Base-by-base conservation (phyloP, 2,113 vertebrate species). In the Loxodonta africana region DNA sequence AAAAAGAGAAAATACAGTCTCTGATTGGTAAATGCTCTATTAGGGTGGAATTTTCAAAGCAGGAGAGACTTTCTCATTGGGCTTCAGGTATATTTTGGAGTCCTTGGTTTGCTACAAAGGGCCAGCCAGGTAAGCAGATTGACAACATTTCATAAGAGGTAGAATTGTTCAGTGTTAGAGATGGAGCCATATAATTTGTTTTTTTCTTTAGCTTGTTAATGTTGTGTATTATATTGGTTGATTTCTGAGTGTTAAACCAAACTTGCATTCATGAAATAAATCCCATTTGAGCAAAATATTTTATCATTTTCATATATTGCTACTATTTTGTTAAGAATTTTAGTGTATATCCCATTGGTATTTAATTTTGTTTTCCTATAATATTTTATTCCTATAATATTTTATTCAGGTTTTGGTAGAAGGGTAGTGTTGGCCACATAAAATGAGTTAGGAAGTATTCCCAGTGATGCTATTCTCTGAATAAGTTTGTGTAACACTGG, bases 301-400 rank as follows among this genome's bases (percentile, higher is more conserved):
- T 37, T 90, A 37, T 14, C 6, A 14, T 83, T 83, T 89, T 85
- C 46, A 37, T 20, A 41, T 44, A 74, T 80, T 73, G 8, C 60
- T 63, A 46, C 57, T 51, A 92, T 76, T 94, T 97, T 74, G 28
- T 90, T 41, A 89, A 94, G 26, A 30, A 69, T 37, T 94, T 77
- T 88, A 63, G 5, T 78, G 14, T 83, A 63, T 83, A 41, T 82
- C 12, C 23, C 2, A 88, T 30, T n/a, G 18, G 57, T 82, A 41
- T 86, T 44, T 51, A 86, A 63, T 84, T 83, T 48, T 80, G 1
- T 92, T 48, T 51, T 74, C 8, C 63, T 41, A 1, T 5, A 67
- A 74, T 67, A 9, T 86, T 83, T 94, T 65, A 69, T 51, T 74
- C 8, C 63, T 41, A 1, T 5, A 67, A 74, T 67, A 9, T 86